phyloP scores from a whole-genome alignment of 2,113 vertebrate genomes.

The Rostratula benghalensis region DNA sequence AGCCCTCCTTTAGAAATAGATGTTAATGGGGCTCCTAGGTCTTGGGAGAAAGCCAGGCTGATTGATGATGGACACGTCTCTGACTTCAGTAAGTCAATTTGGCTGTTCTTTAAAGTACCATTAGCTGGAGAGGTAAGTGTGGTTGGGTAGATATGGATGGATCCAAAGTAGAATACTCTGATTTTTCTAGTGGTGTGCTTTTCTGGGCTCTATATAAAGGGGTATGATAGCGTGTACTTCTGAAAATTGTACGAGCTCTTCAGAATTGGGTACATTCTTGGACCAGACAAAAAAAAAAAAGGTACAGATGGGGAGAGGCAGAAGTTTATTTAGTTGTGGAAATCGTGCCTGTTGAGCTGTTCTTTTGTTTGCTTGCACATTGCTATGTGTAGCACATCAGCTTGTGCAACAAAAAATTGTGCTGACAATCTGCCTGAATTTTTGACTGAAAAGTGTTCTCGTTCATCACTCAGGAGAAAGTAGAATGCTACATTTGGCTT shows the following conservation, averaged over 20 bases:
- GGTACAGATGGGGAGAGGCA: neutral
- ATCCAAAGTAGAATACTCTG: neutral
- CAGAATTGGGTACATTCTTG: neutral
- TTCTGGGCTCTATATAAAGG: neutral
- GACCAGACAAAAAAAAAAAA: neutral
- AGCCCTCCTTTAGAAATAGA: neutral
- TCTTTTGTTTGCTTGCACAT: neutral
- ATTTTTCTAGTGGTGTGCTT: neutral
- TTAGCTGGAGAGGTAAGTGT: neutral
- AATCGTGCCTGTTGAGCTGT: neutral
- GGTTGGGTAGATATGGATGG: neutral
- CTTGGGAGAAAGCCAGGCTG: neutral
- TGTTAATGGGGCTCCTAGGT: neutral
- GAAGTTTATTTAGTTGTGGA: neutral
- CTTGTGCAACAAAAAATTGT: neutral
- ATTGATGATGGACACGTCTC: neutral
- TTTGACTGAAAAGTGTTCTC: neutral
- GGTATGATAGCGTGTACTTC: neutral
- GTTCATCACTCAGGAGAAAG: neutral
- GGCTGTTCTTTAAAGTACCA: neutral
- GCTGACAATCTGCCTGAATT: neutral
- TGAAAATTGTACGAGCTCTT: neutral
- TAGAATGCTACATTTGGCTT: neutral
- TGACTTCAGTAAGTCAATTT: slow-evolving; percentile 4
- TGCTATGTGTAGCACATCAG: neutral